Percentiles rank a stretch among this genome's conserved stretches.
phyloP scores from a whole-genome alignment of 2,113 vertebrate species.

The Rattus norvegicus region GRCr8 NC_086025.1:135690501-135691000 shows the following conservation, averaged over 20 bases:
- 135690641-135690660: not conserved
- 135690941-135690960: not conserved
- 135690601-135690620: not conserved
- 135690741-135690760: not conserved
- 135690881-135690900: not conserved
- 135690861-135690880: not conserved
- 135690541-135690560: too few species aligned
- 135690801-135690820: not conserved
- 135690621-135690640: not conserved
- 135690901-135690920: not conserved
- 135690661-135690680: not conserved
- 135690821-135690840: not conserved
- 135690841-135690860: not conserved
- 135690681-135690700: too few species aligned
- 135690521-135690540: too few species aligned
- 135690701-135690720: not conserved
- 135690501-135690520: not conserved
- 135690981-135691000: not conserved
- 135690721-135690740: not conserved
- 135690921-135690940: not conserved
- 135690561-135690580: not conserved
- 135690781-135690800: not conserved
- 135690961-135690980: not conserved
- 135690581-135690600: not conserved
- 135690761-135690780: not conserved